phyloP scores from a whole-genome alignment of 2,888 invertebrate genomes.

The Epistrophe grossulariae region DNA sequence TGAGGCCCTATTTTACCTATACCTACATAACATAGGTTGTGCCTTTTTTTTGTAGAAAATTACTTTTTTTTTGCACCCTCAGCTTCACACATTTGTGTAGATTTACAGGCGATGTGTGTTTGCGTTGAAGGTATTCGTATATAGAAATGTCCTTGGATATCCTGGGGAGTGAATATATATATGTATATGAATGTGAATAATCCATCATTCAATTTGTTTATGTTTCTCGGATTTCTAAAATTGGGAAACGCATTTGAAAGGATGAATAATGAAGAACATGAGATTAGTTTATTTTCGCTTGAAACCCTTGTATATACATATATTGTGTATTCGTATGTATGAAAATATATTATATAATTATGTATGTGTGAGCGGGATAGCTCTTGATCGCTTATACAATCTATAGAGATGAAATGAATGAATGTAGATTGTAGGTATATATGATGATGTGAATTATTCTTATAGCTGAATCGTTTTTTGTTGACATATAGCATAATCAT shows the following conservation, averaged over 20 bases:
- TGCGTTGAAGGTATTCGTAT: background rate
- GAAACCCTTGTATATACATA: background rate
- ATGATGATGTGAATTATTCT: no score
- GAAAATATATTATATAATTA: no score
- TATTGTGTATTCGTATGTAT: background rate
- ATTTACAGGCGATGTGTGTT: background rate
- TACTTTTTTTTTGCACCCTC: constrained; percentile 34
- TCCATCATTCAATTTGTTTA: constrained; percentile 59
- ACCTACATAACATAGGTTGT: background rate
- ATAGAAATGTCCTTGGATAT: constrained; percentile 7
- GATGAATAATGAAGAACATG: constrained; percentile 63
- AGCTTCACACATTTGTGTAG: background rate
- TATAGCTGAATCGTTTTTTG: constrained; percentile 11
- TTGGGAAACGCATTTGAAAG: constrained; percentile 62
- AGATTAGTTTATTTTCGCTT: constrained; percentile 20
- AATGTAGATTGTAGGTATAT: no score
- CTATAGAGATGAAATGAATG: background rate
- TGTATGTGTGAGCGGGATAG: background rate
- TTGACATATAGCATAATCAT: constrained; percentile 18
- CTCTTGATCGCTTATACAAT: background rate
- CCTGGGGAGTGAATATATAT: constrained; percentile 27
- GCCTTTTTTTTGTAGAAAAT: constrained; percentile 32
- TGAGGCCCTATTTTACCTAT: background rate
- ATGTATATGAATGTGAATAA: constrained; percentile 56
- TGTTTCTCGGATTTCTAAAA: constrained; percentile 48